Evolutionary conservation across 2,113 vertebrate genomes (phyloP).

Genomic region (Ailuropoda melanoleuca): DNA sequence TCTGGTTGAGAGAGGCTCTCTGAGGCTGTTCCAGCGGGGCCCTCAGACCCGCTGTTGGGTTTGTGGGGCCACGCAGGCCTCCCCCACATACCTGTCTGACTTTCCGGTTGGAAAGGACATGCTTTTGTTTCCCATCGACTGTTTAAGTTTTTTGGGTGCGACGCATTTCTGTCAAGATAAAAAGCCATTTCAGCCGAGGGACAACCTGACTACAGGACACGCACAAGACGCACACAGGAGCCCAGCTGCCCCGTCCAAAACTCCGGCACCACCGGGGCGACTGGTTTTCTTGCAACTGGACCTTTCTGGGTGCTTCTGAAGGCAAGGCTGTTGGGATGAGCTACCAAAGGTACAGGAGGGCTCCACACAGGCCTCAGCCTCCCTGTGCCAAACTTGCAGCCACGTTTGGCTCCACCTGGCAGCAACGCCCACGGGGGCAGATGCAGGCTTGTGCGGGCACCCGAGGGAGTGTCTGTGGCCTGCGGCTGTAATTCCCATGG

Average conservation of each 20-base stretch:
- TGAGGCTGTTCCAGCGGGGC: neutral
- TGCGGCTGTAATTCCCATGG: neutral
- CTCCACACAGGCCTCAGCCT: neutral
- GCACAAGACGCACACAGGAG: neutral
- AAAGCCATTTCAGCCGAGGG: neutral
- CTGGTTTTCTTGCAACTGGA: neutral
- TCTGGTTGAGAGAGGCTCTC: neutral
- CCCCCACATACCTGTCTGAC: constrained; percentile 88
- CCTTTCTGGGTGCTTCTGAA: neutral
- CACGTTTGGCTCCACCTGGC: neutral
- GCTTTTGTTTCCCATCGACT: constrained; percentile 87
- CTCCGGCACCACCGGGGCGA: neutral
- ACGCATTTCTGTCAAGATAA: constrained; percentile 85
- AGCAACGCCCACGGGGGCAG: neutral
- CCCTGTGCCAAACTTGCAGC: neutral
- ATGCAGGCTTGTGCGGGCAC: neutral
- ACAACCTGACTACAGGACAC: neutral
- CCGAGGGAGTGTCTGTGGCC: neutral
- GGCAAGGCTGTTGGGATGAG: neutral
- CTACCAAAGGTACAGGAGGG: neutral
- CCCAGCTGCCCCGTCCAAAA: neutral
- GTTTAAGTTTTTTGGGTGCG: constrained; percentile 85
- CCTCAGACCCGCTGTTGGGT: neutral
- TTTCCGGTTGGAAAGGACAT: constrained; percentile 92
- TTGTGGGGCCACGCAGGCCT: accelerated